Conservation (phyloP, 2,113 vertebrate genomes). For the Oryctolagus cuniculus region DNA sequence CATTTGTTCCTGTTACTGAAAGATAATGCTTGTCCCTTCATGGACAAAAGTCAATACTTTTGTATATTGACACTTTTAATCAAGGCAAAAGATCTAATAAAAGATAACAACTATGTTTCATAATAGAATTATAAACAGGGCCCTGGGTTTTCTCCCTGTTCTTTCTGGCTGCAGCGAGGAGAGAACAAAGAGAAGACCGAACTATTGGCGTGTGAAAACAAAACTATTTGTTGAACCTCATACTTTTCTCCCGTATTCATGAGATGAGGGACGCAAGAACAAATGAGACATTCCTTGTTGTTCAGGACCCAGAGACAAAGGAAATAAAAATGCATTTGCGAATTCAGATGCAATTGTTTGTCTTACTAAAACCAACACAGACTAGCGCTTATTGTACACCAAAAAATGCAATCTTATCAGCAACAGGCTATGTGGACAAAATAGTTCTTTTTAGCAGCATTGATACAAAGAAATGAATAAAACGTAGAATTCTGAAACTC, state of each 20-base stretch:
- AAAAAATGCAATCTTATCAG: not conserved
- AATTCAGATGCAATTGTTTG: not conserved
- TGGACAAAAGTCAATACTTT: fast-evolving
- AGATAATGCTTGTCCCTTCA: fast-evolving
- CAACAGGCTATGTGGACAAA: not conserved
- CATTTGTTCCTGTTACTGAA: fast-evolving
- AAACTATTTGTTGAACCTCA: fast-evolving
- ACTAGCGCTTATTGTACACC: not conserved
- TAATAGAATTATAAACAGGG: not conserved
- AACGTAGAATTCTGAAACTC: fast-evolving
- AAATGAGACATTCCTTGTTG: fast-evolving
- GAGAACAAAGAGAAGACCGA: not conserved
- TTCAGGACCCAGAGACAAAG: not conserved
- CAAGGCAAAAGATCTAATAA: not conserved
- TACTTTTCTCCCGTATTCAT: fast-evolving
- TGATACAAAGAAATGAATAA: not conserved
- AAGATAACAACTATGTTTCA: not conserved
- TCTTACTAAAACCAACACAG: not conserved
- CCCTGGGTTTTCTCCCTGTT: not conserved
- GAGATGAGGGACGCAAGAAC: not conserved
- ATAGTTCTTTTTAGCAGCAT: not conserved
- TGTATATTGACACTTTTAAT: not conserved
- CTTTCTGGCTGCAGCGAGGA: not conserved
- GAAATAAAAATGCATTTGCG: not conserved
- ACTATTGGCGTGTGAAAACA: fast-evolving